A percentile compares a stretch with the other conserved stretches of the same genome.
Conservation (phyloP, 2,888 invertebrate species). For the Agelastica alni region DNA sequence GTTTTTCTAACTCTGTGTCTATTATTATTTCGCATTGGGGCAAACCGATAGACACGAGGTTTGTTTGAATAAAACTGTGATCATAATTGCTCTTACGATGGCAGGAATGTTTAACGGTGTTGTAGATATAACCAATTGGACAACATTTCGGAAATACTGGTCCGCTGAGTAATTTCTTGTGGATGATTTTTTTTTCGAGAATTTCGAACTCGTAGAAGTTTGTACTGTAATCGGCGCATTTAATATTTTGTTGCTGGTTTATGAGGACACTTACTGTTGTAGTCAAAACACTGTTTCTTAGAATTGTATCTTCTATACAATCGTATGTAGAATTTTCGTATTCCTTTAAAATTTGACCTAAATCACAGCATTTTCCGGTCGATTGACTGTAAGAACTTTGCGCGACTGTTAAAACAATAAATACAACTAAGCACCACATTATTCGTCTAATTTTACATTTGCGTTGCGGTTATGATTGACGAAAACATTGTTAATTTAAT, state of each 20-base stretch:
- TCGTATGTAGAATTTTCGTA: conserved; percentile 2
- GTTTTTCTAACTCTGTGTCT: conserved; percentile 28
- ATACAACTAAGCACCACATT: neutral
- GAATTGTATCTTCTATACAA: neutral
- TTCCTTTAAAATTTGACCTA: conserved; percentile 12
- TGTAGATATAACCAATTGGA: conserved; percentile 41
- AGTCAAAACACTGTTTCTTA: neutral
- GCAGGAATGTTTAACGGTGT: conserved; percentile 40
- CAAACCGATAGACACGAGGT: conserved; percentile 42
- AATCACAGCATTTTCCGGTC: conserved; percentile 19
- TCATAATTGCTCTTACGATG: conserved; percentile 21
- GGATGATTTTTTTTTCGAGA: conserved; percentile 1
- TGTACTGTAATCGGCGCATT: conserved; percentile 11
- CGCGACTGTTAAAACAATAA: neutral
- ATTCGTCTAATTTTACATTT: conserved; percentile 1
- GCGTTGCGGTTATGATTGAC: too few relatives aligned
- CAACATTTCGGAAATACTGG: conserved; percentile 46
- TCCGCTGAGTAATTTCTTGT: neutral
- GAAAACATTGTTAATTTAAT: too few relatives aligned
- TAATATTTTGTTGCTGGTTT: neutral
- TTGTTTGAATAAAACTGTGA: conserved; percentile 32
- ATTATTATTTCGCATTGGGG: conserved; percentile 42
- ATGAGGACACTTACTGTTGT: neutral
- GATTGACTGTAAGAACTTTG: neutral
- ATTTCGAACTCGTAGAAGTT: conserved; percentile 14